Conservation (phyloP, 2,113 vertebrate species). For the Ictalurus punctatus region DNA sequence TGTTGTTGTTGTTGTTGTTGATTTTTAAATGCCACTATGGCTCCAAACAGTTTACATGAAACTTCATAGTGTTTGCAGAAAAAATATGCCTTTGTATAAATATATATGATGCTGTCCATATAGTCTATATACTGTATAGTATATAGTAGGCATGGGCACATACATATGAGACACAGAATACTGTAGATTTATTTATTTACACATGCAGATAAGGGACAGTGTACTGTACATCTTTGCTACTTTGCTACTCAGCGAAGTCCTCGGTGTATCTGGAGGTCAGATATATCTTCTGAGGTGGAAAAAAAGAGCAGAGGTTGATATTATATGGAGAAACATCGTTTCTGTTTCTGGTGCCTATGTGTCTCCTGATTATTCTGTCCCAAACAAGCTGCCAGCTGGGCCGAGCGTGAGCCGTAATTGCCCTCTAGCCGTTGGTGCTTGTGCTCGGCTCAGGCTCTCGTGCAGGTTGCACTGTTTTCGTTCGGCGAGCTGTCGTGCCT, state of each 20-base stretch:
- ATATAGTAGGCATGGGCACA: background rate
- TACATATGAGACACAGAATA: background rate
- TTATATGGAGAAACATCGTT: background rate
- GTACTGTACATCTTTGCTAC: background rate
- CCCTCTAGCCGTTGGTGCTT: background rate
- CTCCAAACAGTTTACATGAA: too few species aligned
- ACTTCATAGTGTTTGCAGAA: too few species aligned
- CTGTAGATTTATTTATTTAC: background rate
- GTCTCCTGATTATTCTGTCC: background rate
- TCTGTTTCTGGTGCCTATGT: background rate
- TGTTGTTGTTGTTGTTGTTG: too few species aligned
- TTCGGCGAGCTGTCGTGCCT: conserved; percentile 7
- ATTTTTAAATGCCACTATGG: too few species aligned
- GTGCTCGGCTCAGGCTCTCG: background rate
- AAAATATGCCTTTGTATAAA: too few species aligned
- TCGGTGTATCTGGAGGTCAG: background rate
- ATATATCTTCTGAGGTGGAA: background rate
- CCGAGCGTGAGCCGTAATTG: background rate
- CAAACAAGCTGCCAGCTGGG: conserved; percentile 6
- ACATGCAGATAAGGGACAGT: background rate
- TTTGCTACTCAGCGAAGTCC: background rate
- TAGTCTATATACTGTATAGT: background rate
- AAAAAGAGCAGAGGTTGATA: background rate
- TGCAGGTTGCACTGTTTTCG: conserved; percentile 6
- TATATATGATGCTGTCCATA: background rate